phyloP scores from a whole-genome alignment of 1,140 invertebrate species.

The Pseudomyrmex flavicornis region DNA sequence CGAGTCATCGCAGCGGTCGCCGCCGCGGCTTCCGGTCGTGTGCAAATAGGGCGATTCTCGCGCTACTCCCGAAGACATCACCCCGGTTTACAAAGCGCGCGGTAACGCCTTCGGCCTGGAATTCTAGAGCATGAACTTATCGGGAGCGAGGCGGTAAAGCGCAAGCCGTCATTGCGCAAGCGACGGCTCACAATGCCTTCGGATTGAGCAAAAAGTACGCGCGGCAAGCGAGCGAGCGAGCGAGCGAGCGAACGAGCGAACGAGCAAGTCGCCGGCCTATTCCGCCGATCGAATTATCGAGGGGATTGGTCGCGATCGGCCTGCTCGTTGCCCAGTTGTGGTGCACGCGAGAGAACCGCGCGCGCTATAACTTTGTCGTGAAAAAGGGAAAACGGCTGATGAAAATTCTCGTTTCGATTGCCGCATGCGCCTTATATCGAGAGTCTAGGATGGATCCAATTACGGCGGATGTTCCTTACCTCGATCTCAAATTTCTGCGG shows the following conservation, averaged over 20 bases:
- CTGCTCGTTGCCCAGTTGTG: conserved; percentile 25
- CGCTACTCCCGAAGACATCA: conserved; percentile 67
- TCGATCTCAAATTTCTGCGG: not conserved
- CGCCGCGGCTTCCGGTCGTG: conserved; percentile 36
- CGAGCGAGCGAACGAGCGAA: conserved; percentile 41
- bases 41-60: conserved; percentile 39
- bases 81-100: conserved; percentile 72
- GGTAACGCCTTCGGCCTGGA: conserved; percentile 81
- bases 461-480: no score
- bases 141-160: conserved; percentile 75
- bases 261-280: conserved; percentile 44
- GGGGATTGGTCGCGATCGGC: conserved; percentile 67
- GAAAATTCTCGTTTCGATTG: conserved; percentile 51
- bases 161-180: conserved; percentile 81
- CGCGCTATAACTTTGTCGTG: conserved; percentile 38
- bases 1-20: conserved; percentile 14
- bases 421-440: conserved; percentile 8
- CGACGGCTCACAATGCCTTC: conserved; percentile 80
- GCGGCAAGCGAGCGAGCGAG: conserved; percentile 55
- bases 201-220: conserved; percentile 71
- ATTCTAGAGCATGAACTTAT: conserved; percentile 84
- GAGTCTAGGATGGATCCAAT: not conserved
- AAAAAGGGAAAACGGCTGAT: conserved; percentile 67
- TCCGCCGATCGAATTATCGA: conserved; percentile 69
- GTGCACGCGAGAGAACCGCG: conserved; percentile 45